phyloP scores from a whole-genome alignment of 2,888 invertebrate species.

The Scaptomyza polygonia region DNA sequence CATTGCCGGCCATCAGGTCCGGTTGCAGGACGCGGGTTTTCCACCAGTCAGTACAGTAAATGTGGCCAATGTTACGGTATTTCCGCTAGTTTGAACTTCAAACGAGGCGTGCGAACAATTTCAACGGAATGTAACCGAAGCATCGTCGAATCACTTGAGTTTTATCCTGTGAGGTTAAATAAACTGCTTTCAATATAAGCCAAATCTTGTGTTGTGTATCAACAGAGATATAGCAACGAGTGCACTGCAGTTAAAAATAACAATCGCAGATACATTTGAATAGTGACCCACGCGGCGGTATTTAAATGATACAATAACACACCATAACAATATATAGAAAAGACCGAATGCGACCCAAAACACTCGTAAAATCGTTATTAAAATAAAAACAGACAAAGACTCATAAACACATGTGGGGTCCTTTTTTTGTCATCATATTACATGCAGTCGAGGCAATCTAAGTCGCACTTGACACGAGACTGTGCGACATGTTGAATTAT shows the following conservation, averaged over 20 bases:
- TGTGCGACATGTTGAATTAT: slow-evolving; percentile 57
- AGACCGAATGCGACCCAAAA: slow-evolving; percentile 1
- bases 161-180: not conserved
- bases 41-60: slow-evolving; percentile 52
- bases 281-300: slow-evolving; percentile 62
- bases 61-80: slow-evolving; percentile 61
- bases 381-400: slow-evolving; percentile 23
- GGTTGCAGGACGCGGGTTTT: slow-evolving; percentile 57
- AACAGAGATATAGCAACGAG: slow-evolving; percentile 27
- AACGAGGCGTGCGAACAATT: slow-evolving; percentile 69
- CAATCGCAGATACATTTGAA: slow-evolving; percentile 51
- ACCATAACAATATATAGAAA: slow-evolving; percentile 26
- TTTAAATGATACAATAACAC: slow-evolving; percentile 71
- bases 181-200: not conserved
- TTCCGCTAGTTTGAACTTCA: slow-evolving; percentile 68
- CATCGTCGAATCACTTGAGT: slow-evolving; percentile 42
- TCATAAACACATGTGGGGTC: slow-evolving; percentile 69
- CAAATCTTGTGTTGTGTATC: slow-evolving; percentile 1
- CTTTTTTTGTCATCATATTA: slow-evolving; percentile 66
- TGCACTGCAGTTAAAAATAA: slow-evolving; percentile 57
- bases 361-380: slow-evolving; percentile 26
- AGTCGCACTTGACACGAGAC: slow-evolving; percentile 70
- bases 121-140: slow-evolving; percentile 68
- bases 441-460: slow-evolving; percentile 37
- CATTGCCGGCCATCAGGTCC: slow-evolving; percentile 53